These are phyloP conservation scores for Myotis myotis DNA, from an alignment of 2,797 vertebrate genomes.

Conservation along the genomic window DNA sequence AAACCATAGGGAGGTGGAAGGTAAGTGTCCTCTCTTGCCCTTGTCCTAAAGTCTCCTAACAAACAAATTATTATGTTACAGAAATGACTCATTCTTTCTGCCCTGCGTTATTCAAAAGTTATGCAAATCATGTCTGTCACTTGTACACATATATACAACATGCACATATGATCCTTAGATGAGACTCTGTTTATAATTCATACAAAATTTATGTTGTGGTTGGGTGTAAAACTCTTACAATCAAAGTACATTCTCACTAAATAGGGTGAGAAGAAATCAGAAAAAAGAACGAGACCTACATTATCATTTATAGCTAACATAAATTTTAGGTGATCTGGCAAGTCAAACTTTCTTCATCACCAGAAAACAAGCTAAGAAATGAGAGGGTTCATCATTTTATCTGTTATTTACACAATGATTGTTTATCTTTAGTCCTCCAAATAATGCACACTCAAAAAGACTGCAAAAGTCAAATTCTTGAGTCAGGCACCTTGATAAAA, in stretches of 20 bases:
- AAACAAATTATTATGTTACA: conserved; percentile 23
- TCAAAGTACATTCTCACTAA: conserved; percentile 9
- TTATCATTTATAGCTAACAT: not conserved
- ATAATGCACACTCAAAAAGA: not conserved
- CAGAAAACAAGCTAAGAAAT: conserved; percentile 42
- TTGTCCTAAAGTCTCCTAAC: not conserved
- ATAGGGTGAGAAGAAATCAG: not conserved
- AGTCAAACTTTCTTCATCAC: conserved; percentile 20
- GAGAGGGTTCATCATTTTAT: not conserved
- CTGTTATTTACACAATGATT: not conserved
- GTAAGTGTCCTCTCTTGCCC: not conserved
- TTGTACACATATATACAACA: not conserved
- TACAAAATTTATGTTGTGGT: not conserved
- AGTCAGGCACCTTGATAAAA: not conserved
- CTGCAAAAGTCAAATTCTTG: conserved; percentile 25
- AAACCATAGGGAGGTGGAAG: not conserved
- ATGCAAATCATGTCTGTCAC: not conserved
- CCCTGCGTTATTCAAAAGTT: not conserved
- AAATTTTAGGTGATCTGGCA: not conserved
- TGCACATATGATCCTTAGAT: not conserved
- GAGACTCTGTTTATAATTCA: not conserved
- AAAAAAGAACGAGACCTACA: not conserved
- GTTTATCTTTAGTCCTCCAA: not conserved
- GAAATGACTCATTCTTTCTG: conserved; percentile 32
- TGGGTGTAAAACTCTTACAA: not conserved